These are phyloP conservation scores for Halcyon badia DNA, from an alignment of 2,797 vertebrate species.

Conservation along the genomic window DNA sequence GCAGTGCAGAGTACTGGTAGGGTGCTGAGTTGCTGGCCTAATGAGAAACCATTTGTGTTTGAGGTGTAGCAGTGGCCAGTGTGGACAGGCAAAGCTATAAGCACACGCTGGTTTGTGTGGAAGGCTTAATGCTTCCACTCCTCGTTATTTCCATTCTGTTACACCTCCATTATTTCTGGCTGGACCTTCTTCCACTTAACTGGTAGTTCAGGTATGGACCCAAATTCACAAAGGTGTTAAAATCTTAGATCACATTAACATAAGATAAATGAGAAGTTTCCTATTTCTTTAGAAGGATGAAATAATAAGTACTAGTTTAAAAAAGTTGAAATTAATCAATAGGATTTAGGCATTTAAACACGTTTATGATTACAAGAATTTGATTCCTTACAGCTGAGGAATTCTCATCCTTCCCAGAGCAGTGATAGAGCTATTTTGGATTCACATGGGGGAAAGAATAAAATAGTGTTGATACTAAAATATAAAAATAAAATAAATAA, in stretches of 20 bases:
- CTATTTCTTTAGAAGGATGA: not conserved
- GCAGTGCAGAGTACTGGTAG: not conserved
- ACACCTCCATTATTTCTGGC: not conserved
- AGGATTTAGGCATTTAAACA: not conserved
- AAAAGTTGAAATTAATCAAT: not conserved
- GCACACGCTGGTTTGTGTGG: not conserved
- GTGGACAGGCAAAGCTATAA: not conserved
- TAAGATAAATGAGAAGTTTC: not conserved
- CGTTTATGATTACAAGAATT: not conserved
- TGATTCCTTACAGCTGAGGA: not conserved
- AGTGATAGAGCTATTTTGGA: not conserved
- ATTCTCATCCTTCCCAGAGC: not conserved
- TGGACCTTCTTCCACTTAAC: not conserved
- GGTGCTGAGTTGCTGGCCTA: constrained; percentile 15
- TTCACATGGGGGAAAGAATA: not conserved
- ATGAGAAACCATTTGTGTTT: not conserved
- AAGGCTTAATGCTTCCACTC: not conserved
- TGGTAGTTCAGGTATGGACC: not conserved
- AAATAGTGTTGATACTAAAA: not conserved
- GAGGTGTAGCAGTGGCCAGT: not conserved
- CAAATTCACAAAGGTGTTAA: not conserved
- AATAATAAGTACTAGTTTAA: not conserved
- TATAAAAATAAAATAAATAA: not conserved
- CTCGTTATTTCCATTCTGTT: not conserved
- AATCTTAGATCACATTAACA: not conserved